These are phyloP conservation scores for Helicoverpa assulta DNA, from an alignment of 2,888 invertebrate genomes.

Conservation along the genomic window DNA sequence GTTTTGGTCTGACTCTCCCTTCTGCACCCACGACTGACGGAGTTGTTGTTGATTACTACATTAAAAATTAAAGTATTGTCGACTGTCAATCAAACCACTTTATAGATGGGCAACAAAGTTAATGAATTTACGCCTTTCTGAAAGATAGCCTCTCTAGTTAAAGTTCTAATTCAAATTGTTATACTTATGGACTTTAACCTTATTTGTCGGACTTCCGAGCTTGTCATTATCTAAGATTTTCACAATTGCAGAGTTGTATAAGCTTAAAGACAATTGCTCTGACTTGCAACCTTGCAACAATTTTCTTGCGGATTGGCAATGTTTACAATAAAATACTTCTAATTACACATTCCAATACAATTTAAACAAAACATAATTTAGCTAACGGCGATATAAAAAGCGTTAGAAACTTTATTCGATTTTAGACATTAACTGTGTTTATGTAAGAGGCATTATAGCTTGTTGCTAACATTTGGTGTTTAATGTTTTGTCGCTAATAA, in stretches of 20 bases:
- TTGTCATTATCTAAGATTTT: neutral
- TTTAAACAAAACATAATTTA: conserved; percentile 41
- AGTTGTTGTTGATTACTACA: too few relatives aligned
- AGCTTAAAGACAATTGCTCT: neutral
- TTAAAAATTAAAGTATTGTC: neutral
- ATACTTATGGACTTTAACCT: too few relatives aligned
- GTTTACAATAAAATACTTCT: conserved; percentile 1
- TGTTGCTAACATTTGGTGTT: conserved; percentile 40
- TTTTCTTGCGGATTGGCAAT: neutral
- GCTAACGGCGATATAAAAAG: conserved; percentile 43
- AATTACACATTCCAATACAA: conserved; percentile 26
- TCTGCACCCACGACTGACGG: too few relatives aligned
- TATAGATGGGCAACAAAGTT: neutral
- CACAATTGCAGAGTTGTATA: neutral
- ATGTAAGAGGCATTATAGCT: conserved; percentile 36
- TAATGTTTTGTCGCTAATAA: conserved; percentile 43
- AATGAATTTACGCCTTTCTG: neutral
- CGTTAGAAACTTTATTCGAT: conserved; percentile 45
- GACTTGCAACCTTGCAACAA: neutral
- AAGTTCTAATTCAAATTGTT: too few relatives aligned
- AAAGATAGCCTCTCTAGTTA: too few relatives aligned
- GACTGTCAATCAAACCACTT: neutral
- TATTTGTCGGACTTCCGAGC: too few relatives aligned
- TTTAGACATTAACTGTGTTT: conserved; percentile 52
- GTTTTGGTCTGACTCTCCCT: too few relatives aligned